Conservation (phyloP, 92 coral and sea anemone genomes). For the Blastomussa wellsi region DNA sequence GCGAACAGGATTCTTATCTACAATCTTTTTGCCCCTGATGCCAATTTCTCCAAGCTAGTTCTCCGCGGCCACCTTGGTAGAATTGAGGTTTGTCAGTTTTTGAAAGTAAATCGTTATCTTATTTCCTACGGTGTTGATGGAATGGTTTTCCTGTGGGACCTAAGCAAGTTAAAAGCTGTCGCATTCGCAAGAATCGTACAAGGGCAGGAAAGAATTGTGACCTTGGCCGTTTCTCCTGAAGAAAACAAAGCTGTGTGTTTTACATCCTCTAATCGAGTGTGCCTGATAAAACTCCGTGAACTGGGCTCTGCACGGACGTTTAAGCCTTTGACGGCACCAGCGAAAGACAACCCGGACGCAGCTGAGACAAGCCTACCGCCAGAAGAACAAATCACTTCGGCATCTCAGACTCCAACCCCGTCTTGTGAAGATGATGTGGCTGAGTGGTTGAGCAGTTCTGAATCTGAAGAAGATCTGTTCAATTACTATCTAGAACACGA, state of each 20-base stretch:
- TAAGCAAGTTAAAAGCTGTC: conserved; percentile 16
- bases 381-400: neutral
- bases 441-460: neutral
- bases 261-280: neutral
- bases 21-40: neutral
- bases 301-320: neutral
- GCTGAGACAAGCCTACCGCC: neutral
- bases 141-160: conserved; percentile 33
- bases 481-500: neutral
- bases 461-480: neutral
- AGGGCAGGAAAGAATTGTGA: neutral
- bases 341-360: neutral
- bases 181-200: conserved; percentile 2
- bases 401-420: neutral
- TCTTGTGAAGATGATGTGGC: neutral
- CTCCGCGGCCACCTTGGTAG: conserved; percentile 44
- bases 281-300: neutral
- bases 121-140: conserved; percentile 14
- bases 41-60: neutral
- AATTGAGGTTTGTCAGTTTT: conserved; percentile 37
- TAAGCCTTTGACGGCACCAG: neutral
- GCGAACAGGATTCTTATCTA: neutral
- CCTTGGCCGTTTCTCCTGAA: neutral
- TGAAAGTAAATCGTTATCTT: conserved; percentile 25
- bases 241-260: neutral